Conservation (phyloP, 2,113 vertebrate genomes). For the Salvelinus namaycush region DNA sequence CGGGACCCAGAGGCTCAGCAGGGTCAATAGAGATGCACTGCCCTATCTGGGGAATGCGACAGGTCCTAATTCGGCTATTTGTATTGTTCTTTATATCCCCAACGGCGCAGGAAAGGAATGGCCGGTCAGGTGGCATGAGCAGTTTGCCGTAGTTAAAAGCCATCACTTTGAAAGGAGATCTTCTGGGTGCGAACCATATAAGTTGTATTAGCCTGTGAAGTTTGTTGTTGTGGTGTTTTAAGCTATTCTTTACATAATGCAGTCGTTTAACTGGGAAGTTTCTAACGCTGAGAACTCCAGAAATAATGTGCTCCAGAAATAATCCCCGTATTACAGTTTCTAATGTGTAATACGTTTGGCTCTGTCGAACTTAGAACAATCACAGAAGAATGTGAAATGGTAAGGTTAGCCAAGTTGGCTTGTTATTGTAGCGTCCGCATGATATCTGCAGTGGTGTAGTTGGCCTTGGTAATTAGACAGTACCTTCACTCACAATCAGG, state of each 20-base stretch:
- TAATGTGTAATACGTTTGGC: background rate
- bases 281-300: background rate
- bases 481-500: background rate
- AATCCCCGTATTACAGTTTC: background rate
- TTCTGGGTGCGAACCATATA: slow-evolving; percentile 36
- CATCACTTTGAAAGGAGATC: slow-evolving; percentile 9
- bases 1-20: slow-evolving; percentile 31
- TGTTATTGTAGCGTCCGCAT: background rate
- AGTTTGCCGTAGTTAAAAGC: background rate
- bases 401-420: background rate
- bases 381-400: background rate
- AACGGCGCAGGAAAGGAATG: slow-evolving; percentile 1
- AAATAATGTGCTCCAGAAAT: background rate
- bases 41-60: slow-evolving; percentile 60
- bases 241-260: slow-evolving; percentile 17
- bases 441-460: background rate
- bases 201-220: slow-evolving; percentile 35
- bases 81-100: slow-evolving; percentile 45
- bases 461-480: background rate
- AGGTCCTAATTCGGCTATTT: slow-evolving; percentile 62
- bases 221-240: slow-evolving; percentile 14
- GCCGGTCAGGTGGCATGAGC: background rate
- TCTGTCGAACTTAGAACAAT: background rate
- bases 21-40: slow-evolving; percentile 63
- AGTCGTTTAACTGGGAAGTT: slow-evolving; percentile 19